phyloP scores from a whole-genome alignment of 2,113 vertebrate genomes.

The Eulacestoma nigropectus region DNA sequence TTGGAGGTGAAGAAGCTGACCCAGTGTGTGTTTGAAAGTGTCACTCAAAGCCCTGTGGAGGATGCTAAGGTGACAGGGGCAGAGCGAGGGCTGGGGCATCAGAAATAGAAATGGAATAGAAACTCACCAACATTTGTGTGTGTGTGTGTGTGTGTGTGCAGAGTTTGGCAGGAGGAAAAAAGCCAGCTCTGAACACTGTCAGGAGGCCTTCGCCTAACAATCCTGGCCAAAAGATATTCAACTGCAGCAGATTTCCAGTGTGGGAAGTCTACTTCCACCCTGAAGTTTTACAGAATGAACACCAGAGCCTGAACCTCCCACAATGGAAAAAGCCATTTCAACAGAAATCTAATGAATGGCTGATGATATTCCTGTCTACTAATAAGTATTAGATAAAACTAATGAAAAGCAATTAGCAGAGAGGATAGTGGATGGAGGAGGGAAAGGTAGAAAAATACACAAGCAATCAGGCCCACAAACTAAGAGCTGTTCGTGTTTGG shows the following conservation, averaged over 20 bases:
- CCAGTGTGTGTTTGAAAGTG: background rate
- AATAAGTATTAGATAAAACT: background rate
- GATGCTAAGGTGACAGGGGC: background rate
- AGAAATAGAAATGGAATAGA: background rate
- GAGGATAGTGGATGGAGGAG: background rate
- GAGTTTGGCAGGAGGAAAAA: background rate
- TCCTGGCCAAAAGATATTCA: background rate
- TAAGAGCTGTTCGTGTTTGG: background rate
- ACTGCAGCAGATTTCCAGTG: background rate
- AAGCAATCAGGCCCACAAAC: background rate
- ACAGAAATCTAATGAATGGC: background rate
- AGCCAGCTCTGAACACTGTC: background rate
- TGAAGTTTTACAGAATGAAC: background rate
- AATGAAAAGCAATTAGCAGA: background rate
- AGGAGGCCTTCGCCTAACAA: background rate
- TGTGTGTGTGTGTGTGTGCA: background rate
- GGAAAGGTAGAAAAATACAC: background rate
- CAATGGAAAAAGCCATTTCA: background rate
- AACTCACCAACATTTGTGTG: background rate
- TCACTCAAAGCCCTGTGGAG: background rate
- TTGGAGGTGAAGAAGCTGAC: background rate
- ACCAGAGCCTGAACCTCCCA: background rate
- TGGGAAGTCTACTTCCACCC: background rate
- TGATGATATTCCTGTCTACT: background rate
- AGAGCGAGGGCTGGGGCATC: background rate